Base-by-base conservation (phyloP, 2,113 vertebrate species). In the Tonatia bakeri region DNA sequence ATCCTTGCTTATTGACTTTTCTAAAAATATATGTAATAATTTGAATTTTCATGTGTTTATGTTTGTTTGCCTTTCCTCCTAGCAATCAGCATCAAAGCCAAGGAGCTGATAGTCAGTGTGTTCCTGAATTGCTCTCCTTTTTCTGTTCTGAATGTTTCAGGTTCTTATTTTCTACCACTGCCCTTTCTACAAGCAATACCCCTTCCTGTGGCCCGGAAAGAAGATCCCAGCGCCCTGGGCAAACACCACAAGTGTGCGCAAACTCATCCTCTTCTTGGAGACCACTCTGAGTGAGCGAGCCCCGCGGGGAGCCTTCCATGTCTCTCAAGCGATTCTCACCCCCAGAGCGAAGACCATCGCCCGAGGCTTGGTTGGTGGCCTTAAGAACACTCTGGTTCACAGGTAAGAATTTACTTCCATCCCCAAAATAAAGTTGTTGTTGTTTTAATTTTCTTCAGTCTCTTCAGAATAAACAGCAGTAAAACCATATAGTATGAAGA, bases 201-300 rank as follows among this genome's bases (percentile, higher is more conserved):
- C 98, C 4, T 98, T 98, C 94, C 97, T 99, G 90, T 99, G 99
- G 99, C 99, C 99, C 1, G 99, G 99, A 54, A 99, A 98, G 98
- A 99, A 99, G 98, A 99, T 99, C 92, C 99, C 99, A 0, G 99
- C 99, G 3, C 99, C 99, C 0, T 99, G 99, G 99, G 99, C 99
- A 36, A 99, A 99, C 94, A 99, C 99, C 81, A 99, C 99, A 0
- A 99, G 99, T 0, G 99, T 99, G 75, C 97, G 92, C 96, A 99
- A 99, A 80, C 98, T 99, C 31, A 98, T 99, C 16, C 98, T 99
- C 98, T 99, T 99, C 96, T 97, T 99, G 95, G 99, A 99, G 98
- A 99, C 99, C 31, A 99, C 99, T 0, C 98, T 99, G n/a, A 98
- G 98, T 40, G 99, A 99, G 90, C 98, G 99, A 56, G 97, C 98